Conservation (phyloP, 35 echinoderm and acorn worm genomes). For the Ophioderma brevispina region DNA sequence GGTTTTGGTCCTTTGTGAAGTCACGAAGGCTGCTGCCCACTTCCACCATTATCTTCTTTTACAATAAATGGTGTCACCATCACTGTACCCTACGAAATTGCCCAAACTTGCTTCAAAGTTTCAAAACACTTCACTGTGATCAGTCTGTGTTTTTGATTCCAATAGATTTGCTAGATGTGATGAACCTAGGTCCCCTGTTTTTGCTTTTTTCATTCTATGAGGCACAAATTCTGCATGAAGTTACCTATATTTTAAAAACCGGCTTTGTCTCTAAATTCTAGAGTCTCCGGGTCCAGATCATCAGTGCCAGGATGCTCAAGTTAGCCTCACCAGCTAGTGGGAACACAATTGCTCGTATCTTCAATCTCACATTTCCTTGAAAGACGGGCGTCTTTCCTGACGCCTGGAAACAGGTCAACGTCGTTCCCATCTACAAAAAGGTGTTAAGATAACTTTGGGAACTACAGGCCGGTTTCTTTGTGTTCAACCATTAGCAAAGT, state of each 20-base stretch:
- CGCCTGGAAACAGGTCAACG: neutral
- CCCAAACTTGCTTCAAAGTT: neutral
- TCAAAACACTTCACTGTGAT: neutral
- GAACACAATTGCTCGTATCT: neutral
- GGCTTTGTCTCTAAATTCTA: neutral
- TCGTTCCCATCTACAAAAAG: neutral
- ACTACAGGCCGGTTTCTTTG: neutral
- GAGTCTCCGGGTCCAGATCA: neutral
- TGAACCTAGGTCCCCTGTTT: neutral
- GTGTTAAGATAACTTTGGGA: neutral
- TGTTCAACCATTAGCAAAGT: neutral
- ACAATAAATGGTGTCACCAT: neutral
- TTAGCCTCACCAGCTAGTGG: neutral
- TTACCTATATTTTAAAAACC: neutral
- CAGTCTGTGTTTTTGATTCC: neutral
- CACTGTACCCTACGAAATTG: neutral
- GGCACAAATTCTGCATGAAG: neutral
- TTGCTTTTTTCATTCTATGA: neutral
- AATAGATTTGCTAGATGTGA: neutral
- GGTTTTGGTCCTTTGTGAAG: neutral
- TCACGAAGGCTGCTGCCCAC: neutral
- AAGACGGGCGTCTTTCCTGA: neutral
- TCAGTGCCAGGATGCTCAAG: neutral
- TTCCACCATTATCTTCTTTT: neutral
- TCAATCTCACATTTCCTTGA: neutral